Base-by-base conservation (phyloP, 1,140 invertebrate genomes). In the Drosophila simulans region DNA sequence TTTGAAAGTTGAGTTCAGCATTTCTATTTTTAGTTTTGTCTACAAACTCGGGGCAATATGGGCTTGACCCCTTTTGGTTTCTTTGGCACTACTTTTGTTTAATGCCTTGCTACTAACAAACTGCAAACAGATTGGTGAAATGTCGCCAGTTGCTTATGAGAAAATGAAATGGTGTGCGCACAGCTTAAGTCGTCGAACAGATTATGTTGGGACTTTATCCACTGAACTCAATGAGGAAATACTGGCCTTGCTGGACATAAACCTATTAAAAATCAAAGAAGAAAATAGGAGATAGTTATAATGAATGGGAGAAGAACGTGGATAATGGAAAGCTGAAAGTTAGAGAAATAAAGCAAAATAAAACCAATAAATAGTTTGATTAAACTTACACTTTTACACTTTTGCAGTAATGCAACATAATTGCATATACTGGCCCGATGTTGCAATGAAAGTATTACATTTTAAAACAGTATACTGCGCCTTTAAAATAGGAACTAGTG, bases 51-150 rank as follows among this genome's bases (percentile, higher is more conserved):
- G 45, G 66, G 25, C 53, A 66, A 48, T 55, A 27, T 40, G 31
- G 57, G 37, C 58, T 51, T 76, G 59, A 71, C 62, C 55, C 35
- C 42, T 35, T 49, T 66, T 57, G 49, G 69, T 53, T 64, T 45
- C 40, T 52, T 63, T 58, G 46, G 46, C 64, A 62, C 51, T 54
- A 53, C 64, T 75, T 52, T 37, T 55, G 63, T 56, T 62, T 83
- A 70, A 78, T 58, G 74, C 46, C 70, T 83, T 55, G 69, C 59
- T 59, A 55, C 63, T 77, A 62, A 58, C 52, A 42, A 56, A 68
- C 25, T 60, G 62, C 31, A 12, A 52, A 62, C 15, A 25, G 39
- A 42, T 39, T 60, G 45, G 43, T 48, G 22, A 62, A 69, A 57
- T 46, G 52, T 62, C 37, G 43, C 40, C 52, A 71, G 40, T 20